Evolutionary conservation across 2,113 vertebrate genomes (phyloP).

Genomic region (Maccullochella peelii): DNA sequence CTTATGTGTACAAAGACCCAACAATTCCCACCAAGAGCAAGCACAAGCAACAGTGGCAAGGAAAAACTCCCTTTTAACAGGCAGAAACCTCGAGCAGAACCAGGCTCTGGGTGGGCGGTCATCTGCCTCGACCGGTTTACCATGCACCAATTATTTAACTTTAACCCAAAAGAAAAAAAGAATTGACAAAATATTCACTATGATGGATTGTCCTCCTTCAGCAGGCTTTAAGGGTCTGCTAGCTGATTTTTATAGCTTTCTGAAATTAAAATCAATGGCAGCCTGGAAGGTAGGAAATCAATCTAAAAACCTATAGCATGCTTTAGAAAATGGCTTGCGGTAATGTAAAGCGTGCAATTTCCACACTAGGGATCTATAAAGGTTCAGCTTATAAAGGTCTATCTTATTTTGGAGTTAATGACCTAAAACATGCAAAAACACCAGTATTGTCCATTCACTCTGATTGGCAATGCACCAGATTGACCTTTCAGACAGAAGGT

Average conservation of each 20-base stretch:
- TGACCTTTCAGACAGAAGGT: constrained; percentile 7
- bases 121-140: too few species aligned
- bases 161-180: background rate
- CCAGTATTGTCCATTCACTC: background rate
- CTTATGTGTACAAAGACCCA: too few species aligned
- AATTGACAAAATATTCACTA: constrained; percentile 29
- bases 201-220: constrained; percentile 47
- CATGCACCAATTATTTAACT: constrained; percentile 14
- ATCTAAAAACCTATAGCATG: constrained; percentile 34
- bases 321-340: constrained; percentile 16
- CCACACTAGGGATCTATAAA: too few species aligned
- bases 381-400: too few species aligned
- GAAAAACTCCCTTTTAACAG: too few species aligned
- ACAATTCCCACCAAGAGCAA: too few species aligned
- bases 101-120: too few species aligned
- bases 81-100: too few species aligned
- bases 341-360: constrained; percentile 33
- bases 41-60: too few species aligned
- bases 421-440: constrained; percentile 37
- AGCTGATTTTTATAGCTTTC: constrained; percentile 29
- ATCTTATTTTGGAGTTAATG: constrained; percentile 19
- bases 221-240: constrained; percentile 12
- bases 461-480: background rate
- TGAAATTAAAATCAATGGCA: constrained; percentile 51
- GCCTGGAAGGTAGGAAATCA: constrained; percentile 11